These are phyloP conservation scores for Dasypogon diadema DNA, from an alignment of 2,888 invertebrate genomes.

Conservation along the genomic window DNA sequence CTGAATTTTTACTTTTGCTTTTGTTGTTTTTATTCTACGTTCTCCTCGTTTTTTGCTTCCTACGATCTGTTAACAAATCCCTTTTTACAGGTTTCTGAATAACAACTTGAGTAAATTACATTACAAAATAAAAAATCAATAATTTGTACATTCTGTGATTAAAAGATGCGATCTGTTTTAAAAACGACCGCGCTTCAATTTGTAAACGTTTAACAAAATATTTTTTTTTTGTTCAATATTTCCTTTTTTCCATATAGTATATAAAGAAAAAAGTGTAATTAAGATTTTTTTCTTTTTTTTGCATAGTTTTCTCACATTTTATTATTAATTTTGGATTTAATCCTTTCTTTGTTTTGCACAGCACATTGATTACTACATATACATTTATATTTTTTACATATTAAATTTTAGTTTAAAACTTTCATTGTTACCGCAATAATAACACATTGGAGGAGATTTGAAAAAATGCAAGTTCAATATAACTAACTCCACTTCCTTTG, in stretches of 20 bases:
- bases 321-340: constrained; percentile 37
- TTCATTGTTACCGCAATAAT: background rate
- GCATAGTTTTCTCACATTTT: background rate
- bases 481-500: too few relatives aligned
- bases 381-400: background rate
- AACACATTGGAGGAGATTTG: too few relatives aligned
- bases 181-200: background rate
- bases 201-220: constrained; percentile 47
- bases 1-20: background rate
- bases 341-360: constrained; percentile 47
- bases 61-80: background rate
- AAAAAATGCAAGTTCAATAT: too few relatives aligned
- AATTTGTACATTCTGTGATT: constrained; percentile 46
- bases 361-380: constrained; percentile 46
- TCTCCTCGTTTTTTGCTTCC: background rate
- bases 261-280: constrained; percentile 41
- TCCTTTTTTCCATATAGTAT: constrained; percentile 14
- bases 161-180: constrained; percentile 6
- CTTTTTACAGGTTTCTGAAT: constrained; percentile 8
- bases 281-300: constrained; percentile 22
- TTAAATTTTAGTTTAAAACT: background rate
- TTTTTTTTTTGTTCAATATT: constrained; percentile 4
- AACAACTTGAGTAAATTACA: constrained; percentile 7
- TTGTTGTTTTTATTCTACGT: background rate
- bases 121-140: constrained; percentile 28